Base-by-base conservation (phyloP, 2,888 invertebrate genomes). In the Plagiodera versicolora region DNA sequence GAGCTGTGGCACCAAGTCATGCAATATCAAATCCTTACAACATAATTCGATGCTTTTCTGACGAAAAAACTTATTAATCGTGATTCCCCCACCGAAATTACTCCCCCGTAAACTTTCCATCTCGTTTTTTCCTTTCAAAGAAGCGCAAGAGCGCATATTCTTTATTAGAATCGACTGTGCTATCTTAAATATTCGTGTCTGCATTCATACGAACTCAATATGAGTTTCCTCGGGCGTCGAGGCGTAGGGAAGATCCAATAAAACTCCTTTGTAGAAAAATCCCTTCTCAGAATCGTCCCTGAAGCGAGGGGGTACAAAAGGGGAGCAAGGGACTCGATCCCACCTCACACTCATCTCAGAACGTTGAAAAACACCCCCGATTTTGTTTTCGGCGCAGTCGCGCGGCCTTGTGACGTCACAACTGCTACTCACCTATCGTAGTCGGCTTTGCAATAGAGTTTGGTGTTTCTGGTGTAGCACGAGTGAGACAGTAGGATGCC, bases 391-490 rank as follows among this genome's bases (percentile, higher is more conserved):
- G n/a, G n/a, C n/a, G n/a, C 24, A 24, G 24, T 24, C 24, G 24
- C 6, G 24, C 24, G 24, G 6, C 24, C 4, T 24, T 24, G 24
- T 24, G 6, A 3, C 6, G 24, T 24, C 24, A 24, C 4, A 5
- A 24, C 6, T 3, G 24, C 3, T 24, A 44, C 80, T 85, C 83
- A 94, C 95, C 92, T 91, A 83, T 97, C 96, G 81, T 98, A 99
- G 81, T 99, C 98, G 63, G 91, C 88, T 79, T 95, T 95, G 84
- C 99, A 99, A 84, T 95, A 98, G 54, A 98, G 86, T 80, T 95
- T 94, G 71, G 94, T 89, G 77, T 96, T 95, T 70, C 95, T 87
- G 57, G 93, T 92, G 84, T 94, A 98, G 83, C 98, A 99, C 70
- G 95, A 95, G 80, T 95, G 92, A 58, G 90, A 89, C 59, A 99